Evolutionary conservation across 2,113 vertebrate genomes (phyloP).

Genomic region (Brevimyrus niger): DNA sequence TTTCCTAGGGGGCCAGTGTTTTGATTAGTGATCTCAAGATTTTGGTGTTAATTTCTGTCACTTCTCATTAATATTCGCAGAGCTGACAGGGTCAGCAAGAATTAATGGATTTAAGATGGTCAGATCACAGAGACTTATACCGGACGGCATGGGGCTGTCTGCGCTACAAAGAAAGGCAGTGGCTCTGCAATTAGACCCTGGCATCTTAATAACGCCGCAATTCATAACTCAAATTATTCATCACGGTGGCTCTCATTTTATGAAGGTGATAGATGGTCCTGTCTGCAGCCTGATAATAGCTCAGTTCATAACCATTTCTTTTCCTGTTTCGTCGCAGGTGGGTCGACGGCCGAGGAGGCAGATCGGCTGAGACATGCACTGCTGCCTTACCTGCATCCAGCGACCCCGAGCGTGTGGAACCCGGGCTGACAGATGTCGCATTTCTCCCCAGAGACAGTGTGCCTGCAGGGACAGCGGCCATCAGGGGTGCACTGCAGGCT

Average conservation of each 20-base stretch:
- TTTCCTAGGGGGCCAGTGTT: background rate
- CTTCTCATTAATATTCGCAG: background rate
- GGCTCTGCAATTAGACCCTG: background rate
- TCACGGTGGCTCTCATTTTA: background rate
- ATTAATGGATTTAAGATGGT: background rate
- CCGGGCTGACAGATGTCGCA: slow-evolving; percentile 78
- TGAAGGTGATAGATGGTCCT: slow-evolving; percentile 8
- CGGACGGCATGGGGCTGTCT: background rate
- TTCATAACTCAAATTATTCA: background rate
- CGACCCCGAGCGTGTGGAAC: slow-evolving; percentile 80
- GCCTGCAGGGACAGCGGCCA: slow-evolving; percentile 71
- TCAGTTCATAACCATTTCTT: background rate
- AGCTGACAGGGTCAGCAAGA: slow-evolving; percentile 2
- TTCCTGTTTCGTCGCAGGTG: background rate
- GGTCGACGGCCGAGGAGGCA: background rate
- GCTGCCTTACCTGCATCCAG: slow-evolving; percentile 79
- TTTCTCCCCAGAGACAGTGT: slow-evolving; percentile 72
- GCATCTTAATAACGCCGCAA: background rate
- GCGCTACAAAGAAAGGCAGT: background rate
- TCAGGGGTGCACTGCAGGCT: slow-evolving; percentile 68
- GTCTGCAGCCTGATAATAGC: slow-evolving; percentile 7
- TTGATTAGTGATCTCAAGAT: slow-evolving; percentile 4
- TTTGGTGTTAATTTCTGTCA: background rate
- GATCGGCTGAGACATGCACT: background rate
- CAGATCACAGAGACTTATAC: slow-evolving; percentile 9